These are phyloP conservation scores for Drosophila picticornis DNA, from an alignment of 2,888 invertebrate genomes.

Conservation along the genomic window DNA sequence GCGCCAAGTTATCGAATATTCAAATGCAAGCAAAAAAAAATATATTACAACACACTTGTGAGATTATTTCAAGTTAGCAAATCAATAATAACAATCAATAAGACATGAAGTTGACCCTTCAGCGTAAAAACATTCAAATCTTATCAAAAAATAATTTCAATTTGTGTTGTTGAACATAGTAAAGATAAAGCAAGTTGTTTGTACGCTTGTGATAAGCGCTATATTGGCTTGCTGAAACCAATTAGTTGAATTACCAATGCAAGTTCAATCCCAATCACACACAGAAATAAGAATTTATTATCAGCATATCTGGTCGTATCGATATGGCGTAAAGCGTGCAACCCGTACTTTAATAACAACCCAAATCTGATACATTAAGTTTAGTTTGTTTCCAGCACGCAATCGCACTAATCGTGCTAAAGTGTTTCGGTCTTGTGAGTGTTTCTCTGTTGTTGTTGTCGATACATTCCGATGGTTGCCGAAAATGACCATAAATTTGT, in stretches of 20 bases:
- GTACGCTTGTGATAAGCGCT: conserved; percentile 32
- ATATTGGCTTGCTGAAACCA: conserved; percentile 27
- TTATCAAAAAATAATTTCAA: conserved; percentile 30
- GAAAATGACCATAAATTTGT: conserved; percentile 36
- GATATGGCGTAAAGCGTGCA: conserved; percentile 25
- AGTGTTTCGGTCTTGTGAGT: background rate
- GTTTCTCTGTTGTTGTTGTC: background rate
- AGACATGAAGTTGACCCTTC: background rate
- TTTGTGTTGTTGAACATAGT: conserved; percentile 27
- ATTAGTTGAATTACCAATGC: conserved; percentile 44
- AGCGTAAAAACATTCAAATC: conserved; percentile 25
- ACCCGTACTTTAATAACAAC: background rate
- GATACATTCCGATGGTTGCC: conserved; percentile 41
- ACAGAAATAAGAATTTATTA: conserved; percentile 43
- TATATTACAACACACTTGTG: background rate
- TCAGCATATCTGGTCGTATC: conserved; percentile 52
- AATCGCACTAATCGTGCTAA: conserved; percentile 25
- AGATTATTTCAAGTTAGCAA: background rate
- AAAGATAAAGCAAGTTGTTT: conserved; percentile 38
- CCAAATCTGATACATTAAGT: conserved; percentile 17
- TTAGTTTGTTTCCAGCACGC: conserved; percentile 36
- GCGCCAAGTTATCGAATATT: conserved; percentile 22
- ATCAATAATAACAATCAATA: background rate
- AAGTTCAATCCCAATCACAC: conserved; percentile 20
- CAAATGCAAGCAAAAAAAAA: background rate